Base-by-base conservation (phyloP, 2,797 vertebrate genomes). In the Nannoperca obscura region DNA sequence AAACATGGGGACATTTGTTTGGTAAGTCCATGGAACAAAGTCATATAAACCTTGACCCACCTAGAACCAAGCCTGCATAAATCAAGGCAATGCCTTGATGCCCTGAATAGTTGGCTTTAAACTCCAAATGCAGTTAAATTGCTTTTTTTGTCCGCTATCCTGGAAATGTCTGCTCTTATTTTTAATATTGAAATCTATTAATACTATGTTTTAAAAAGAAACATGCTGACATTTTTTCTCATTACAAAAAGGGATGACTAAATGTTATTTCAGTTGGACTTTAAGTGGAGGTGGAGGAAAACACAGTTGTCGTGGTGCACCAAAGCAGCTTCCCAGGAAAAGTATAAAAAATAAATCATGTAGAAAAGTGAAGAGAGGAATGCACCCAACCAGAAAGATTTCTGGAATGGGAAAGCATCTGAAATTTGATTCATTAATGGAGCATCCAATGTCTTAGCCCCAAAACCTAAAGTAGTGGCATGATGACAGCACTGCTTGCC, bases 401-500 rank as follows among this genome's bases (percentile, higher is more conserved):
- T 64, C 47, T 71, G 60, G 24, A 66, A 70, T 15, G 15, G 42
- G 24, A 55, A 59, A n/a, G 14, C 24, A 13, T 38, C 47, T 54
- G 24, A 69, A 77, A 53, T 71, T 24, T 68, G 36, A 74, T 69
- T 74, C 7, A 70, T 80, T 80, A 82, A 61, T 7, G 59, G n/a
- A 66, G 54, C 66, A 71, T 10, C 58, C 52, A 57, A 7, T 58
- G 70, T 60, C 74, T 64, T 30, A 44, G 36, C 36, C 57, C 36
- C 34, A 15, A 65, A 71, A 66, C 59, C 11, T 36, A 30, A 49
- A 57, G 52, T 14, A 49, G 69, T 27, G n/a, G 44, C 64, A 64
- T 5, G 40, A 63, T 69, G 72, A 80, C 65, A 74, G 32, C 52
- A 34, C 10, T 10, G 22, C n/a, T 49, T 54, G 15, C 71, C 46